Evolutionary conservation across 2,888 invertebrate species (phyloP).

Genomic region (Ichneumoninae sp.): DNA sequence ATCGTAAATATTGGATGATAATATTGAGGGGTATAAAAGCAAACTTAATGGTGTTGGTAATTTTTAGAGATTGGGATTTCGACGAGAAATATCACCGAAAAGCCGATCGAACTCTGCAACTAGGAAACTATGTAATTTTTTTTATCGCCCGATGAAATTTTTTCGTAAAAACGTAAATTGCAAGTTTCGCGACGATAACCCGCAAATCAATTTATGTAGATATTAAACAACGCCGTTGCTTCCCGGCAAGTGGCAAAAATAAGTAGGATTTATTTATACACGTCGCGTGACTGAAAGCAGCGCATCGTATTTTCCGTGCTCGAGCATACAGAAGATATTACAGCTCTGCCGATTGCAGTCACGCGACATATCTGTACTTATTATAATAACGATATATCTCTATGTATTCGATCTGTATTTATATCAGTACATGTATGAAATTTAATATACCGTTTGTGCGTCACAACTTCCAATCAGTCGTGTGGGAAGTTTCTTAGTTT

Average conservation of each 20-base stretch:
- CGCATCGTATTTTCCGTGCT: background rate
- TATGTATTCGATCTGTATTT: slow-evolving; percentile 12
- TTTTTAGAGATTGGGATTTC: background rate
- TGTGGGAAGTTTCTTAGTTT: slow-evolving; percentile 1
- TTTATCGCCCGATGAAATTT: background rate
- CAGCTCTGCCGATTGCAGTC: background rate
- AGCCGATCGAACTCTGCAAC: background rate
- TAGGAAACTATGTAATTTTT: background rate
- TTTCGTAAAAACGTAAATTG: background rate
- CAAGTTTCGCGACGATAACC: background rate
- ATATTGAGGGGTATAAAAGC: background rate
- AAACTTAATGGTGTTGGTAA: background rate
- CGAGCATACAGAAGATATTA: background rate
- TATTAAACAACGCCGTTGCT: slow-evolving; percentile 1
- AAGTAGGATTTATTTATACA: background rate
- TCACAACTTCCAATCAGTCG: slow-evolving; percentile 6
- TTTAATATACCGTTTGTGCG: slow-evolving; percentile 1
- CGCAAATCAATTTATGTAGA: background rate
- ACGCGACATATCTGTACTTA: background rate
- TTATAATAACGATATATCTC: slow-evolving; percentile 5
- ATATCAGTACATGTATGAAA: slow-evolving; percentile 13
- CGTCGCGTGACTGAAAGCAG: background rate
- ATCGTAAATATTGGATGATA: background rate
- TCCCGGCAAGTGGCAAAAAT: background rate
- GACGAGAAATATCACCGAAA: background rate